phyloP scores from a whole-genome alignment of 2,888 invertebrate species.

The Eupeodes luniger region DNA sequence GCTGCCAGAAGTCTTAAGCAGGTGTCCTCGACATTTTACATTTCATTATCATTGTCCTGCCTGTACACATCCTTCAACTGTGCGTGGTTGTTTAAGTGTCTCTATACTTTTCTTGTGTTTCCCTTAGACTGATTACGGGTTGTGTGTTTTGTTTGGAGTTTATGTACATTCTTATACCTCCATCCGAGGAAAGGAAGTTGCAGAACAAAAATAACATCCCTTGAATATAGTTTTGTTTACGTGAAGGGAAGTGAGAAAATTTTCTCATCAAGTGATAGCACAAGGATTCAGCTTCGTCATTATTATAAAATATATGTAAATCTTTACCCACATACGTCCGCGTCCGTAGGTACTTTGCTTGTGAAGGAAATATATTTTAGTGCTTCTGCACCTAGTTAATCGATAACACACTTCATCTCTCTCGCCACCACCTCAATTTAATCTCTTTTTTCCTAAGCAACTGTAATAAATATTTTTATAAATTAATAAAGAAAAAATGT shows the following conservation, averaged over 20 bases:
- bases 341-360: slow-evolving; percentile 28
- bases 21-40: slow-evolving; percentile 47
- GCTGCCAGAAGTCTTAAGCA: slow-evolving; percentile 41
- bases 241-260: slow-evolving; percentile 51
- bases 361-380: slow-evolving; percentile 29
- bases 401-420: slow-evolving; percentile 45
- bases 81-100: slow-evolving; percentile 38
- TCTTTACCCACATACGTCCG: too few species aligned
- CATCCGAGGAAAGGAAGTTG: slow-evolving; percentile 50
- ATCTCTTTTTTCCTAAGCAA: not conserved
- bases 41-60: slow-evolving; percentile 50
- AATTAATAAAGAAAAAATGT: slow-evolving; percentile 85
- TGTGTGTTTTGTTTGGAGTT: slow-evolving; percentile 14
- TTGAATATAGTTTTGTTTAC: slow-evolving; percentile 58
- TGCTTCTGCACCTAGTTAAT: slow-evolving; percentile 52
- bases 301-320: slow-evolving; percentile 42
- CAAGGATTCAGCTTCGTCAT: slow-evolving; percentile 30
- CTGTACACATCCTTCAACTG: slow-evolving; percentile 20
- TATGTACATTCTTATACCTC: slow-evolving; percentile 8
- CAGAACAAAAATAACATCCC: slow-evolving; percentile 52
- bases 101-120: slow-evolving; percentile 1
- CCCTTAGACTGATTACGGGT: slow-evolving; percentile 35
- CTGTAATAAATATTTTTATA: slow-evolving; percentile 35
- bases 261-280: slow-evolving; percentile 52
- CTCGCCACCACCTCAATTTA: not conserved